A percentile compares a stretch with the other conserved stretches of the same genome.
phyloP scores from a whole-genome alignment of 2,888 invertebrate species.

The Dyspetes luteomarginatus region DNA sequence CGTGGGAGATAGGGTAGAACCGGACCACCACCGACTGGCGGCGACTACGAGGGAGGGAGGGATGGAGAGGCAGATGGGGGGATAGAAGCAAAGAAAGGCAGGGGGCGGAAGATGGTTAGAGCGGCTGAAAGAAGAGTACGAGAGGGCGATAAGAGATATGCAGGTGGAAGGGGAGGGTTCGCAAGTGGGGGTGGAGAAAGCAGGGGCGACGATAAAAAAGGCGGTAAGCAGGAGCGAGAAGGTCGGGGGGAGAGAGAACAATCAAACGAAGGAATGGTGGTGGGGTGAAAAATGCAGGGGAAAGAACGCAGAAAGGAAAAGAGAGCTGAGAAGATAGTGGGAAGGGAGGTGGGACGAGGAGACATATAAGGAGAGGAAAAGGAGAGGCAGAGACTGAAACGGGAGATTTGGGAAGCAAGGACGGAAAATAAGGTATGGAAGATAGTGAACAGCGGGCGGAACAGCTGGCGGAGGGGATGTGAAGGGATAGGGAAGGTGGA shows the following conservation, averaged over 20 bases:
- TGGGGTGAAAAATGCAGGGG: background rate
- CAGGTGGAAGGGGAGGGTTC: background rate
- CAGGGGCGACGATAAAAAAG: background rate
- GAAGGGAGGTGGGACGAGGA: background rate
- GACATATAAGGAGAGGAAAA: background rate
- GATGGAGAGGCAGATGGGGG: too few relatives aligned
- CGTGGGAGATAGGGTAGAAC: constrained; percentile 18
- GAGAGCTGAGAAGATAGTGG: background rate
- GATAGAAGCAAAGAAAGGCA: background rate
- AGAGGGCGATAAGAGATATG: background rate
- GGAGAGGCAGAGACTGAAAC: too few relatives aligned
- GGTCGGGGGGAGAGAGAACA: background rate
- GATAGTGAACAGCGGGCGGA: too few relatives aligned
- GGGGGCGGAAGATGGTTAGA: background rate
- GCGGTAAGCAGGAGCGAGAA: background rate
- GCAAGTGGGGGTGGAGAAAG: background rate
- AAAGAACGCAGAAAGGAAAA: background rate
- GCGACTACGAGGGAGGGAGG: background rate
- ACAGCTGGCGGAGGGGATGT: too few relatives aligned
- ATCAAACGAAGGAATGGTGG: background rate
- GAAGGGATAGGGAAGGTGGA: too few relatives aligned
- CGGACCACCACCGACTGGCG: constrained; percentile 31
- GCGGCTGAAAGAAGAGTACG: background rate
- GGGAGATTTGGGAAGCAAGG: too few relatives aligned
- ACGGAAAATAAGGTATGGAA: too few relatives aligned